These are phyloP conservation scores for Gulo gulo DNA, from an alignment of 2,113 vertebrate genomes.

Conservation along the genomic window DNA sequence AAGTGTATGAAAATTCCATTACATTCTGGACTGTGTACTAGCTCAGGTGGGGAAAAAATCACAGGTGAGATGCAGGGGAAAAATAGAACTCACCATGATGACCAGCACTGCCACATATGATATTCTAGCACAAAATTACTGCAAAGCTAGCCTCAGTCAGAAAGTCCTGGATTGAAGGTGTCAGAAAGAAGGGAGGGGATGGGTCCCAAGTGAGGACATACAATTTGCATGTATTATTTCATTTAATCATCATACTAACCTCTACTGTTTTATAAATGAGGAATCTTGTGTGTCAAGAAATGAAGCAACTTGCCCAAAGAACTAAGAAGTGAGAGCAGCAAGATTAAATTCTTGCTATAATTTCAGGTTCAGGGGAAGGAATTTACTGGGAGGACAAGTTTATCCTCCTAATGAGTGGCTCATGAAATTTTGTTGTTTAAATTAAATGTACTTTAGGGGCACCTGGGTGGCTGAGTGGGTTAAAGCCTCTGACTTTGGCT, in stretches of 20 bases:
- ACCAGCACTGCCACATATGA: background rate
- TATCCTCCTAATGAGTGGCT: background rate
- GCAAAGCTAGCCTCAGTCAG: background rate
- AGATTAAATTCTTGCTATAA: conserved; percentile 18
- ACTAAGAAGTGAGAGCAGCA: background rate
- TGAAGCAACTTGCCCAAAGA: conserved; percentile 28
- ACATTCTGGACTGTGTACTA: background rate
- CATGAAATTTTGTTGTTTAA: conserved; percentile 24
- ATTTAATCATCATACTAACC: background rate
- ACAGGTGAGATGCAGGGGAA: background rate
- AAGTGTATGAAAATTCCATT: background rate
- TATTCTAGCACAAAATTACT: background rate
- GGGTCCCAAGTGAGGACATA: background rate
- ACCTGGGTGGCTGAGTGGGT: too few relatives aligned
- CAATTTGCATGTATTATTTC: background rate
- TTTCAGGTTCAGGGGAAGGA: conserved; percentile 28
- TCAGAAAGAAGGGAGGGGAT: background rate
- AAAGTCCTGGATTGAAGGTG: background rate
- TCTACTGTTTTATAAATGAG: background rate
- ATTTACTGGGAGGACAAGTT: background rate
- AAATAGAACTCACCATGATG: background rate
- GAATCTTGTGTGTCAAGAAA: background rate
- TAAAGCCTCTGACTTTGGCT: too few relatives aligned
- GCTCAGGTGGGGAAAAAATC: background rate
- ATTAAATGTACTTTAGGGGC: background rate